Evolutionary conservation across 2,113 vertebrate genomes (phyloP).

Genomic region (Psittacara wagleri): DNA sequence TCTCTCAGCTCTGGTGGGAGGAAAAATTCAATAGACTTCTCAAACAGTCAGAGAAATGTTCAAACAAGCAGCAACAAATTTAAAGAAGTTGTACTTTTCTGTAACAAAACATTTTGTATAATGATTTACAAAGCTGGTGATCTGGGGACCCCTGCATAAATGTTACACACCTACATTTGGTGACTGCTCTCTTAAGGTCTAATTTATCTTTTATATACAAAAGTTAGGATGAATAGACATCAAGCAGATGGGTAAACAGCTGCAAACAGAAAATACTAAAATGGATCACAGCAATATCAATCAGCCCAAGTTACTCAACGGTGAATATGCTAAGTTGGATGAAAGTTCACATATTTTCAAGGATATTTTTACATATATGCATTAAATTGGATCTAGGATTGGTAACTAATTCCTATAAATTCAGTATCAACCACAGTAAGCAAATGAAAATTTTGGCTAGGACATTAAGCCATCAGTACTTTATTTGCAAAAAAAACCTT

Average conservation of each 20-base stretch:
- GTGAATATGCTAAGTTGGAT: background rate
- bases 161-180: rapidly evolving
- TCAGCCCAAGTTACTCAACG: background rate
- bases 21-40: background rate
- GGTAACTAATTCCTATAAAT: background rate
- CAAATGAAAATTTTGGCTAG: background rate
- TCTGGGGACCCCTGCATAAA: background rate
- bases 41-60: background rate
- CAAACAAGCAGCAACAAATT: background rate
- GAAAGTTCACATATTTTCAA: background rate
- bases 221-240: background rate
- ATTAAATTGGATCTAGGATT: background rate
- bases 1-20: background rate
- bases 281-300: background rate
- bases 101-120: background rate
- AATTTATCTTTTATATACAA: background rate
- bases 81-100: background rate
- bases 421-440: background rate
- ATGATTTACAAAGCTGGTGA: background rate
- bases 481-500: background rate
- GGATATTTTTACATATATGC: background rate
- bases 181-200: background rate
- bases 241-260: background rate
- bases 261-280: background rate
- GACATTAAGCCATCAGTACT: background rate